These are phyloP conservation scores for Anthoptus insignis DNA, from an alignment of 2,888 invertebrate species.

Conservation along the genomic window DNA sequence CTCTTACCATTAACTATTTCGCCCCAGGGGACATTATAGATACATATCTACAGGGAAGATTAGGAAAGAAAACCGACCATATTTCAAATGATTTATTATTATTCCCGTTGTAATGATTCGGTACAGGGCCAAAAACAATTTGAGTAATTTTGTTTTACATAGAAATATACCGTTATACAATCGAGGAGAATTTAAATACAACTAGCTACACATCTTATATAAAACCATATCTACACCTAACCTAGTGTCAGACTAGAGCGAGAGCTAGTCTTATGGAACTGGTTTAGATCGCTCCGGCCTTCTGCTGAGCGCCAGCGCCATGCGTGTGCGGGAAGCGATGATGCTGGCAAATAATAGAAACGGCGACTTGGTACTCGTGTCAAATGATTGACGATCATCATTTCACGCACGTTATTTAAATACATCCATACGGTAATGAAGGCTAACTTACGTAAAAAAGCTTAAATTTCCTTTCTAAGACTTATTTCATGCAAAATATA, in stretches of 20 bases:
- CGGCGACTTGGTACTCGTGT: no score
- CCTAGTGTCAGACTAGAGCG: constrained; percentile 59
- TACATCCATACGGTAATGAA: no score
- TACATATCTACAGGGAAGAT: no score
- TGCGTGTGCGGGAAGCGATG: constrained; percentile 25
- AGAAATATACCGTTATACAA: constrained; percentile 62
- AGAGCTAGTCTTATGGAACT: constrained; percentile 72
- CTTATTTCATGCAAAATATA: no score
- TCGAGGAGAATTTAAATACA: constrained; percentile 78
- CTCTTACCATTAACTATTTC: no score
- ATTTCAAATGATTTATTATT: constrained; percentile 68
- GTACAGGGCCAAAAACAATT: constrained; percentile 72
- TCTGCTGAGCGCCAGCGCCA: neutral
- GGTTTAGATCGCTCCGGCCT: constrained; percentile 50
- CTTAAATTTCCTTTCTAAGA: no score
- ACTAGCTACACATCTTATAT: constrained; percentile 80
- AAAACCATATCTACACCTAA: constrained; percentile 83
- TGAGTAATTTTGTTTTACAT: constrained; percentile 72
- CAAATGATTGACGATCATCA: no score
- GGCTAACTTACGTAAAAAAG: no score
- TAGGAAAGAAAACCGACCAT: constrained; percentile 6
- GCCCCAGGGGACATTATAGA: no score
- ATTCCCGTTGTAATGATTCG: constrained; percentile 71
- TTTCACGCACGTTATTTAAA: no score
- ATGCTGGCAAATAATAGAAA: no score